phyloP scores from a whole-genome alignment of 2,797 vertebrate species.

The Xiphophorus birchmanni region DNA sequence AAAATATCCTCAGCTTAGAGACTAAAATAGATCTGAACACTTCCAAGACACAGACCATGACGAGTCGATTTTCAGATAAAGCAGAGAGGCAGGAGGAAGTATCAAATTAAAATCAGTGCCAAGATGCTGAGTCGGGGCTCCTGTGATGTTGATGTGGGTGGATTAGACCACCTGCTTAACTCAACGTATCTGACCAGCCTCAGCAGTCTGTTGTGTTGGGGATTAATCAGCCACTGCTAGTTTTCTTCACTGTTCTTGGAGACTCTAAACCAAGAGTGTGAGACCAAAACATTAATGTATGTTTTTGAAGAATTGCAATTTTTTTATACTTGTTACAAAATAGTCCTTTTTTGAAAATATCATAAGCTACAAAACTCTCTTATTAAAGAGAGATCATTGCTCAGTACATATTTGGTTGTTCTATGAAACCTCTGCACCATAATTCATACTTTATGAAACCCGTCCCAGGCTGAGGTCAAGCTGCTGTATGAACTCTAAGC shows the following conservation, averaged over 20 bases:
- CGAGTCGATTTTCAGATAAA: background rate
- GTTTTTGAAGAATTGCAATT: background rate
- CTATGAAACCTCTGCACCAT: background rate
- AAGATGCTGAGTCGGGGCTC: slow-evolving; percentile 5
- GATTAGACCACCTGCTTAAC: background rate
- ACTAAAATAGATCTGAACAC: slow-evolving; percentile 47
- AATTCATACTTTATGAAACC: background rate
- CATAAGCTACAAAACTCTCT: background rate
- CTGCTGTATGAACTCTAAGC: background rate
- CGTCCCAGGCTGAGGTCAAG: background rate
- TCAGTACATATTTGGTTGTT: background rate
- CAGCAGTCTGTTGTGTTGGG: background rate
- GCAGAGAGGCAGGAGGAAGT: slow-evolving; percentile 8
- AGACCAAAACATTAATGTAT: background rate
- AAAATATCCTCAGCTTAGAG: slow-evolving; percentile 34
- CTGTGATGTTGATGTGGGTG: background rate
- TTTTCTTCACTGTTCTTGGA: background rate
- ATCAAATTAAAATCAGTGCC: slow-evolving; percentile 1
- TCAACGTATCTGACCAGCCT: background rate
- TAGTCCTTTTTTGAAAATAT: background rate
- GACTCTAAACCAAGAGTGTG: background rate
- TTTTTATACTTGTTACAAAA: background rate
- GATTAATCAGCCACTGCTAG: background rate
- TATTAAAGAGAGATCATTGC: background rate
- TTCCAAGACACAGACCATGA: slow-evolving; percentile 9